Evolutionary conservation across 1,140 invertebrate genomes (phyloP), one percentile per base, ranked within the genome.

Genomic region (Lepidurus arcticus): DNA sequence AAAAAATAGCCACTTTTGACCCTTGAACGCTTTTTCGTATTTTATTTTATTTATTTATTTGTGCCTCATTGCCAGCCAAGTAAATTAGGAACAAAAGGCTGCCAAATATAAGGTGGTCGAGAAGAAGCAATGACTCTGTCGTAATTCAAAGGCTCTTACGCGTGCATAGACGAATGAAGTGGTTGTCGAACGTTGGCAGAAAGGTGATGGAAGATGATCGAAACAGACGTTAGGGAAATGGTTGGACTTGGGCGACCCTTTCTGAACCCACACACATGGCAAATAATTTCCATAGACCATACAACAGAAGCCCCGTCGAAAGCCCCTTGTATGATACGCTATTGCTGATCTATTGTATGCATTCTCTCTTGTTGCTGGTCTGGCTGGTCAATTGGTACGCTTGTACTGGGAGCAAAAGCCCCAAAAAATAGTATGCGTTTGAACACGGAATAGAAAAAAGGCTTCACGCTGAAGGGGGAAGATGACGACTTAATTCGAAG

Each of bases 131-230:
- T 21, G 53, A 21, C 9, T 21, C 8, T 65, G 53, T 21, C 7
- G 8, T 65, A 16, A 65, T 65, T 65, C 53, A 9, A 65, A 13
- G 8, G 7, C 16, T 16, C 21, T 13, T 13, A 21, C 53, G 53
- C n/a, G 21, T 65, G n/a, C 21, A 21, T 65, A 21, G 53, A 65
- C 16, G 53, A 65, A 65, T 65, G 53, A 65, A 65, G 53, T 65
- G 53, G 53, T 65, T 65, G 53, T 65, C 53, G 53, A 65, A 65
- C n/a, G 53, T 65, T 65, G 53, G 53, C 53, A 65, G 53, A 65
- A 65, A 65, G 1, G 9, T n/a, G 53, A 65, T 21, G 53, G 21
- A 65, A 65, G 13, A 65, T 65, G 53, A 65, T 65, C 16, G 53
- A 34, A 65, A 65, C 53, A 65, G 53, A 3, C 53, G 34, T 65